Conservation (phyloP, 1,140 invertebrate species). For the Drosophila ercepeae region DNA sequence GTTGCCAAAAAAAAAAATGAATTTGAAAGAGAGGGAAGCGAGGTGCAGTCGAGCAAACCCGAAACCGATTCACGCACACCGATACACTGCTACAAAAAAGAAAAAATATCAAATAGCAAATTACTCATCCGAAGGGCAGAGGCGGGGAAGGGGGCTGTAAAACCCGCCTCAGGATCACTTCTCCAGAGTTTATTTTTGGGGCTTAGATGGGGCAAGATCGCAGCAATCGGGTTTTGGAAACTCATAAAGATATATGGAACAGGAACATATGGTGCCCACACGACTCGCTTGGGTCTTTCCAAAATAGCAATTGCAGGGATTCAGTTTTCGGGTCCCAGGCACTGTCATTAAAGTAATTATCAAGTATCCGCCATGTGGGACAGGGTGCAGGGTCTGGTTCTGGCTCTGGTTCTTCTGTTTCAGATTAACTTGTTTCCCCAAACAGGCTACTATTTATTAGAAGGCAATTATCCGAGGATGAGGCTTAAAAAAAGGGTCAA, state of each 20-base stretch:
- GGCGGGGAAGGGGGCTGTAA: conserved; percentile 13
- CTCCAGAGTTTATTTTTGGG: conserved; percentile 9
- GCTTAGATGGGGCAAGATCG: background rate
- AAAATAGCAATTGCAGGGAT: background rate
- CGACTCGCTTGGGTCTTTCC: background rate
- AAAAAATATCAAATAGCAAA: conserved; percentile 78
- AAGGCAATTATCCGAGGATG: background rate
- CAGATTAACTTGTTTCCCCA: conserved; percentile 16
- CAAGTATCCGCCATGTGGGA: conserved; percentile 26
- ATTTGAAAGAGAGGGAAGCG: conserved; percentile 13
- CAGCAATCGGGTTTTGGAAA: background rate
- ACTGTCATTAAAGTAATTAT: conserved; percentile 39
- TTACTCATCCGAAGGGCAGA: conserved; percentile 64
- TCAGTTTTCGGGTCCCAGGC: background rate
- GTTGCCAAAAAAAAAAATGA: conserved; percentile 63
- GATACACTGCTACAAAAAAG: conserved; percentile 11
- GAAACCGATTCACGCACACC: conserved; percentile 42
- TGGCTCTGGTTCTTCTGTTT: too few species aligned
- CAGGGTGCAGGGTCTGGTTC: background rate
- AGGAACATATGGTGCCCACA: conserved; percentile 22
- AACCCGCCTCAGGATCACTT: conserved; percentile 1
- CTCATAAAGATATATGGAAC: background rate
- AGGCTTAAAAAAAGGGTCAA: background rate
- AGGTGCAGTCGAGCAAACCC: conserved; percentile 30
- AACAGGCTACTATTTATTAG: conserved; percentile 4